phyloP scores from a whole-genome alignment of 2,888 invertebrate genomes.

The Drosophila affinis region DNA sequence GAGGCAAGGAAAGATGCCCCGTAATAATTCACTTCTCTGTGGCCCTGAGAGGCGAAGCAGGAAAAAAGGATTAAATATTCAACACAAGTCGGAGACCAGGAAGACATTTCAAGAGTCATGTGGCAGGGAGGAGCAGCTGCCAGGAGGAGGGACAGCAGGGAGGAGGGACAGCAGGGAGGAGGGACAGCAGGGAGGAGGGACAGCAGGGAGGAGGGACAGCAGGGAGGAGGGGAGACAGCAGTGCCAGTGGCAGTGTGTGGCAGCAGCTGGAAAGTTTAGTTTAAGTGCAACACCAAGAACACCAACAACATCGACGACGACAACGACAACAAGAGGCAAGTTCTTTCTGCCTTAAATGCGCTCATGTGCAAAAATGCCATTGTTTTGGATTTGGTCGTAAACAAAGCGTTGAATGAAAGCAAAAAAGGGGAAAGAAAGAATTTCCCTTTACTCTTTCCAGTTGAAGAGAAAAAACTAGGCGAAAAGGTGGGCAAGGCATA shows the following conservation, averaged over 20 bases:
- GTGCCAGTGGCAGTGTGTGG: constrained; percentile 1
- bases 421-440: constrained; percentile 40
- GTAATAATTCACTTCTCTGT: constrained; percentile 67
- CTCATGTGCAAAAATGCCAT: constrained; percentile 74
- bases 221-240: neutral
- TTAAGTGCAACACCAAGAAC: constrained; percentile 46
- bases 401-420: constrained; percentile 61
- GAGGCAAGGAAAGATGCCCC: constrained; percentile 44
- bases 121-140: constrained; percentile 8
- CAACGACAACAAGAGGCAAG: constrained; percentile 7
- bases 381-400: constrained; percentile 72
- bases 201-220: neutral
- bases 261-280: constrained; percentile 44
- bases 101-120: constrained; percentile 36
- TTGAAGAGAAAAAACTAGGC: constrained; percentile 56
- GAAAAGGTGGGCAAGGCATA: constrained; percentile 38
- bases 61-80: constrained; percentile 67
- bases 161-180: neutral
- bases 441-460: constrained; percentile 34
- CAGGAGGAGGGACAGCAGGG: neutral
- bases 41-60: constrained; percentile 23
- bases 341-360: constrained; percentile 50
- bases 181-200: too few relatives aligned
- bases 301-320: constrained; percentile 24
- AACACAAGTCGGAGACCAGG: constrained; percentile 47